phyloP scores from a whole-genome alignment of 2,797 vertebrate species.

The Hirundo rustica region DNA sequence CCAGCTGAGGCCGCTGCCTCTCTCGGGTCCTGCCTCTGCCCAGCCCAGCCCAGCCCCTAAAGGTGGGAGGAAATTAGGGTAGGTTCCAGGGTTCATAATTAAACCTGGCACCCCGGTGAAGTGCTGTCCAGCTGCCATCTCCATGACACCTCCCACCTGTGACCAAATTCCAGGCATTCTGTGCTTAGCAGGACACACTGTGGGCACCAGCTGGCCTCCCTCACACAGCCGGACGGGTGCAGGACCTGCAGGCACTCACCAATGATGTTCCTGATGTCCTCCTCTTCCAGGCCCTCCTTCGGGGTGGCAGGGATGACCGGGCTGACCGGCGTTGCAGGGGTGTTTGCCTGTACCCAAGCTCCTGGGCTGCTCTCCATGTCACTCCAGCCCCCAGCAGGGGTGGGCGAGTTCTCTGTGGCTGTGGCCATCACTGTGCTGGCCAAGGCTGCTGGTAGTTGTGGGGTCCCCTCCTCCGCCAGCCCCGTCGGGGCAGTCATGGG shows the following conservation, averaged over 20 bases:
- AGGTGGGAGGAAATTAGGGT: not conserved
- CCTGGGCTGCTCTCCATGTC: not conserved
- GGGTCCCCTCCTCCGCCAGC: not conserved
- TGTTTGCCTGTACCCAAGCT: not conserved
- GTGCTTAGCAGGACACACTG: accelerated
- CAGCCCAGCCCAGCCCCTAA: not conserved
- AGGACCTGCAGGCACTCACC: constrained; percentile 69
- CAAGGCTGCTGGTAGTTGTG: not conserved
- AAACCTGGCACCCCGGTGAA: not conserved
- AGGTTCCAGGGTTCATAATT: not conserved
- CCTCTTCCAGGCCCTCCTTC: constrained; percentile 71
- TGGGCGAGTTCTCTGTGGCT: not conserved
- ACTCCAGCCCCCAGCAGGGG: not conserved
- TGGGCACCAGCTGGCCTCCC: accelerated
- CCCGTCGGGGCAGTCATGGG: accelerated
- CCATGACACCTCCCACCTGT: not conserved
- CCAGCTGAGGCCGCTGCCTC: not conserved
- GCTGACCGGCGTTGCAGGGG: not conserved
- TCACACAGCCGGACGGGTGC: accelerated
- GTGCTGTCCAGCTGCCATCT: not conserved
- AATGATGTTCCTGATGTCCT: constrained; percentile 78
- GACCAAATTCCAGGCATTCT: not conserved
- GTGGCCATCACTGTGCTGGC: not conserved
- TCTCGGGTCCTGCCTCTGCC: not conserved
- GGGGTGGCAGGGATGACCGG: constrained; percentile 31